phyloP scores from a whole-genome alignment of 2,113 vertebrate genomes.

The Pardalotus punctatus region DNA sequence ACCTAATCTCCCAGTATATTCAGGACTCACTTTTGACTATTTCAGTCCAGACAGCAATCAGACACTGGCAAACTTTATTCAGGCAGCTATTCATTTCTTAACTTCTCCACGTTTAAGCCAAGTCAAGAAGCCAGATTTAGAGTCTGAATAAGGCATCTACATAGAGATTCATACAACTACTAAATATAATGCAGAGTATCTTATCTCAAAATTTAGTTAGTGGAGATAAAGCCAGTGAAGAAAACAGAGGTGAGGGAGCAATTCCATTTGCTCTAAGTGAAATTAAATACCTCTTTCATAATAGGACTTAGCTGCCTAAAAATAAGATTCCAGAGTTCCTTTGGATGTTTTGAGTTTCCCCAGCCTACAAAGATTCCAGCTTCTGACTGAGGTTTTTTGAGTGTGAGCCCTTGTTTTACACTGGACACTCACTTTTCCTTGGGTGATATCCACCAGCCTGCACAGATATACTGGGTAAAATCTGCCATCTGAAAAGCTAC shows the following conservation, averaged over 20 bases:
- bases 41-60: not conserved
- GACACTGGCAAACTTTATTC: not conserved
- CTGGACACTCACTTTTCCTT: not conserved
- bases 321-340: not conserved
- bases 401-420: not conserved
- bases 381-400: not conserved
- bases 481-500: not conserved
- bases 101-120: not conserved
- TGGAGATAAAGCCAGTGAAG: not conserved
- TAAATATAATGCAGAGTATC: not conserved
- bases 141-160: not conserved
- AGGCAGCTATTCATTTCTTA: not conserved
- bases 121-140: not conserved
- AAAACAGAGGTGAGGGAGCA: not conserved
- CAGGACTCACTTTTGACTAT: not conserved
- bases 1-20: not conserved
- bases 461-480: not conserved
- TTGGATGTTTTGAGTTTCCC: not conserved
- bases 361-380: not conserved
- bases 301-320: not conserved
- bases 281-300: not conserved
- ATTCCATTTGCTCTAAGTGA: not conserved
- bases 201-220: not conserved
- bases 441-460: not conserved
- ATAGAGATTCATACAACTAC: not conserved